Evolutionary conservation across 2,113 vertebrate species (phyloP).

Genomic region (Clarias gariepinus): DNA sequence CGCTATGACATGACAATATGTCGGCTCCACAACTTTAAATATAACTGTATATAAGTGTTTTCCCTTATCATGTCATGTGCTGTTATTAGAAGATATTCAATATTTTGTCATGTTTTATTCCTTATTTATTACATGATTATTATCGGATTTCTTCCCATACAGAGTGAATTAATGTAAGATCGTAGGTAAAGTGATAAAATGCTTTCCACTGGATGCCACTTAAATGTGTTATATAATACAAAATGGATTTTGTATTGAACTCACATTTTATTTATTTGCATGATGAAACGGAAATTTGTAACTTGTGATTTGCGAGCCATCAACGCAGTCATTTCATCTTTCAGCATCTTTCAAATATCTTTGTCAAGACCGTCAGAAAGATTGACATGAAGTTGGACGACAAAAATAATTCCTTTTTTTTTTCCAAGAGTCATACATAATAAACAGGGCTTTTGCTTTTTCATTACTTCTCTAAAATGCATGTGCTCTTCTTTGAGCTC

Average conservation of each 20-base stretch:
- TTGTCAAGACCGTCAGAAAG: not conserved
- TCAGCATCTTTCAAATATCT: not conserved
- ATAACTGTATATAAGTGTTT: not conserved
- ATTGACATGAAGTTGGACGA: not conserved
- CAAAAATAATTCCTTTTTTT: not conserved
- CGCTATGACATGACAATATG: not conserved
- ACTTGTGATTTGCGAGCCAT: slow-evolving; percentile 3
- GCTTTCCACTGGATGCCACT: not conserved
- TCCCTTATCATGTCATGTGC: no score
- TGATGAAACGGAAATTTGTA: not conserved
- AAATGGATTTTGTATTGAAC: not conserved
- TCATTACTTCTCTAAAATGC: no score
- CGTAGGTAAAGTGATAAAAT: not conserved
- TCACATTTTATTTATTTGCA: not conserved
- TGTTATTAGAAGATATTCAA: not conserved
- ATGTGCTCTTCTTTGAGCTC: not conserved
- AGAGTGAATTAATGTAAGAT: not conserved
- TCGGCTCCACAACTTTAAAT: not conserved
- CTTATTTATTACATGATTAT: not conserved
- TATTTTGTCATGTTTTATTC: not conserved
- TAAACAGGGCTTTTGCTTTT: not conserved
- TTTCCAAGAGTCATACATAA: not conserved
- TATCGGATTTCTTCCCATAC: not conserved
- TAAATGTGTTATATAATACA: not conserved
- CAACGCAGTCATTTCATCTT: not conserved